These are phyloP conservation scores for Gibbula magus DNA, from an alignment of 2,888 invertebrate species.

Conservation along the genomic window DNA sequence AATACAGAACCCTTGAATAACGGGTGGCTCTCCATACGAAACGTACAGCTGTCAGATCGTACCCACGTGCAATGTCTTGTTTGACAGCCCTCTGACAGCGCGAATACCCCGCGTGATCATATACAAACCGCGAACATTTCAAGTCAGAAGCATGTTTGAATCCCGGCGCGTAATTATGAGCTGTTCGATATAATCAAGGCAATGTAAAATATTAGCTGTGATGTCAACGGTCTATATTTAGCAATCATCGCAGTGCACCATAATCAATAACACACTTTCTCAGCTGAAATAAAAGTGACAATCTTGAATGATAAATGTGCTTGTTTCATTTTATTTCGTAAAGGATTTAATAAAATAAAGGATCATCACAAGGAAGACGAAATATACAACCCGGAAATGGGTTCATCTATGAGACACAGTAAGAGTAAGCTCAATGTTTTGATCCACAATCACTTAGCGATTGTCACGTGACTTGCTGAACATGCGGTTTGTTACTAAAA, in stretches of 20 bases:
- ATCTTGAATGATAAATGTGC: too few species aligned
- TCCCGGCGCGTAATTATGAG: slow-evolving; percentile 30
- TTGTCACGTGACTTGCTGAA: slow-evolving; percentile 32
- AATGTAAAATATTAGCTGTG: slow-evolving; percentile 21
- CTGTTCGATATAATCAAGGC: slow-evolving; percentile 33
- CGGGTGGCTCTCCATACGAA: background rate
- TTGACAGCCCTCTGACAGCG: too few species aligned
- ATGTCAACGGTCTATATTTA: slow-evolving; percentile 16
- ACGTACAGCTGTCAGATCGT: background rate
- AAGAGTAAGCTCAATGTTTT: background rate
- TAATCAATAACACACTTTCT: background rate
- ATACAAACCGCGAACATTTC: slow-evolving; percentile 4
- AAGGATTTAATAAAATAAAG: too few species aligned
- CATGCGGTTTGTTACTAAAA: slow-evolving; percentile 41
- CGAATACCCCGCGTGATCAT: too few species aligned
- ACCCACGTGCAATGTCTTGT: background rate
- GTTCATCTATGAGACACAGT: background rate
- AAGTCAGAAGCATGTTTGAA: slow-evolving; percentile 39
- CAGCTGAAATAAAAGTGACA: too few species aligned
- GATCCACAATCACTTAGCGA: slow-evolving; percentile 21
- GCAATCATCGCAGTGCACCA: background rate
- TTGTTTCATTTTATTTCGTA: too few species aligned
- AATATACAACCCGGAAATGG: background rate
- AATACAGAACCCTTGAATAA: background rate
- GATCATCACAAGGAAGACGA: too few species aligned